These are phyloP conservation scores for Semaprochilodus insignis DNA, from an alignment of 2,797 vertebrate species.

Conservation along the genomic window DNA sequence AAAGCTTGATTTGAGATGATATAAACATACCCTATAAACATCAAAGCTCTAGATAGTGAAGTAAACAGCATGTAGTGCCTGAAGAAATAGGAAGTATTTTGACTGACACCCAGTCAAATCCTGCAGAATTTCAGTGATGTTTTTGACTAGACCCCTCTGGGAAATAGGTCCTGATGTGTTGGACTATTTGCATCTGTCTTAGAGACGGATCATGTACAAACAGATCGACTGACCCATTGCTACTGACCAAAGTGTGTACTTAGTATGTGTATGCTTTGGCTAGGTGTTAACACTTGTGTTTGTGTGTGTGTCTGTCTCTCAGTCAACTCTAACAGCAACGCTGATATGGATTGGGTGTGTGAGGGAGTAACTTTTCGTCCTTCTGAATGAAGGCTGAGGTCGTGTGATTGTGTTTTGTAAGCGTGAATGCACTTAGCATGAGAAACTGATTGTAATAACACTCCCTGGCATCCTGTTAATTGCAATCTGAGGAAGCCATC, in stretches of 20 bases:
- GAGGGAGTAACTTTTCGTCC: neutral
- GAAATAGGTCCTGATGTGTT: neutral
- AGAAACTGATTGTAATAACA: constrained; percentile 33
- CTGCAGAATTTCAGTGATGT: neutral
- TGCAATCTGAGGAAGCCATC: constrained; percentile 6
- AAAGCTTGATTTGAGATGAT: too few species aligned
- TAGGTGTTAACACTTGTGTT: too few species aligned
- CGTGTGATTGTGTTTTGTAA: constrained; percentile 6
- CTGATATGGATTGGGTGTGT: neutral
- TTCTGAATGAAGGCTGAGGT: constrained; percentile 9
- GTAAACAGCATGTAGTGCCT: too few species aligned
- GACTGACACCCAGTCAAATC: too few species aligned
- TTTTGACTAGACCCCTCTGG: neutral
- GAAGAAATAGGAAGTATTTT: too few species aligned
- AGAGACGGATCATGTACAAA: neutral
- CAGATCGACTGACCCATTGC: neutral
- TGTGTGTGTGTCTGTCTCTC: neutral
- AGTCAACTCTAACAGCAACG: neutral
- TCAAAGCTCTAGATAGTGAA: too few species aligned
- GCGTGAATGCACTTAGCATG: constrained; percentile 23
- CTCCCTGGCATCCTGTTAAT: constrained; percentile 1
- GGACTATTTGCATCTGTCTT: neutral
- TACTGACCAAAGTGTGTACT: neutral
- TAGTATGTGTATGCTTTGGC: neutral
- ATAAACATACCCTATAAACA: too few species aligned